Evolutionary conservation across 1,140 invertebrate genomes (phyloP), one percentile per base, ranked within the genome.

Genomic region (Euura saliciscinereae): DNA sequence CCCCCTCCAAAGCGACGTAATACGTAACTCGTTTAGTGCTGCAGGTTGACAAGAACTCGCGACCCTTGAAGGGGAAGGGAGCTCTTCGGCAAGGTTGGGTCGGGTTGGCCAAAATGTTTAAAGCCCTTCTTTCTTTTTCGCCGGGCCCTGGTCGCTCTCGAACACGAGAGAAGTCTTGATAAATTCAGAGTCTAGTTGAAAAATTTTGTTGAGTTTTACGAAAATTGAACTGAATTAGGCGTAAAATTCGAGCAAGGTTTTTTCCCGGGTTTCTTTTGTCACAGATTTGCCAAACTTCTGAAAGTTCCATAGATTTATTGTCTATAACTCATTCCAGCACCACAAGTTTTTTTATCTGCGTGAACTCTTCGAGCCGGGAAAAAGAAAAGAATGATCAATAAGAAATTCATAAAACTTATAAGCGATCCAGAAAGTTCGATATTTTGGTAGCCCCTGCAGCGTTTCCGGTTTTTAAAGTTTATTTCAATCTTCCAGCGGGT

Each of bases 21-120:
- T 87, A 85, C 81, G 83, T 84, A 85, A 85, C 84, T 86, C 85
- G 80, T 86, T 87, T 85, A 85, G 82, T 78, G 78, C 78, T 78
- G 84, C 84, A 86, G 84, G 84, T 87, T 86, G 80, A 82, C 80
- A 78, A 85, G 84, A 59, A 59, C 51, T 8, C 1, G 51, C 51
- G 51, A 59, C 51, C 51, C 51, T 11, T n/a, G 3, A 82, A 80
- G 79, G 65, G 72, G 76, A 78, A 79, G 75, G 76, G 72, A 43
- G 74, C 51, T 71, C 67, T 75, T 74, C 71, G 77, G 74, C 77
- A 73, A 72, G 73, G 75, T 79, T 74, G 73, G 73, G 64, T 71
- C 46, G 42, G 72, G 8, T 75, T 81, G 81, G 82, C 80, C 79
- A 83, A 83, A 84, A 77, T 79, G 71, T 85, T 85, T 84, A 83